A percentile compares a stretch with the other conserved stretches of the same genome.
These are phyloP conservation scores for Drosophila nr. medialis DNA, from an alignment of 2,888 invertebrate species.

Conservation along the genomic window DNA sequence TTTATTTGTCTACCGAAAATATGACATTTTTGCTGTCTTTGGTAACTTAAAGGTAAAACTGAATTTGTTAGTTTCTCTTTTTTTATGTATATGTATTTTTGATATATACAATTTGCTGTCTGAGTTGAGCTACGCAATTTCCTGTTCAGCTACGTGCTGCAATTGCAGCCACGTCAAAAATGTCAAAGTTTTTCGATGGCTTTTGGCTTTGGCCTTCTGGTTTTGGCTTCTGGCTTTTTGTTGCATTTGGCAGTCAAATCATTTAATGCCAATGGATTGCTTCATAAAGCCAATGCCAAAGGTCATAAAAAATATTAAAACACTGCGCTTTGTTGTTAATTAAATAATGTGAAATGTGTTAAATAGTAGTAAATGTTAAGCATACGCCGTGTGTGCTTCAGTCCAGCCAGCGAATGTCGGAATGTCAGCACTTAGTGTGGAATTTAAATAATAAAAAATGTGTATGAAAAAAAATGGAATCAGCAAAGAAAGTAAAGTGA, in stretches of 20 bases:
- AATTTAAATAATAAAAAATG: background rate
- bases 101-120: constrained; percentile 16
- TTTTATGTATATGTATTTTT: background rate
- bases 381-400: background rate
- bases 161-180: constrained; percentile 68
- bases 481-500: background rate
- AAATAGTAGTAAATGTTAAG: constrained; percentile 6
- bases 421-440: background rate
- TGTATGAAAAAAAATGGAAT: background rate
- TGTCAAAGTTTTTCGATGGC: constrained; percentile 49
- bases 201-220: constrained; percentile 18
- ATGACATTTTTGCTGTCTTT: constrained; percentile 32
- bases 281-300: constrained; percentile 45
- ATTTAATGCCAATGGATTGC: constrained; percentile 41
- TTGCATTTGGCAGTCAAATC: constrained; percentile 33
- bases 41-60: constrained; percentile 30
- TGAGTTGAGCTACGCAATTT: constrained; percentile 67
- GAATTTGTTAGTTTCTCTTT: constrained; percentile 9
- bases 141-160: constrained; percentile 66
- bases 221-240: constrained; percentile 24
- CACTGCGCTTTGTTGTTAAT: constrained; percentile 39
- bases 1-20: constrained; percentile 60
- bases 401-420: background rate
- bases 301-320: constrained; percentile 36
- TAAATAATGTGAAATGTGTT: constrained; percentile 43